Conservation (phyloP, 2,113 vertebrate genomes). For the Lipophrys pholis region DNA sequence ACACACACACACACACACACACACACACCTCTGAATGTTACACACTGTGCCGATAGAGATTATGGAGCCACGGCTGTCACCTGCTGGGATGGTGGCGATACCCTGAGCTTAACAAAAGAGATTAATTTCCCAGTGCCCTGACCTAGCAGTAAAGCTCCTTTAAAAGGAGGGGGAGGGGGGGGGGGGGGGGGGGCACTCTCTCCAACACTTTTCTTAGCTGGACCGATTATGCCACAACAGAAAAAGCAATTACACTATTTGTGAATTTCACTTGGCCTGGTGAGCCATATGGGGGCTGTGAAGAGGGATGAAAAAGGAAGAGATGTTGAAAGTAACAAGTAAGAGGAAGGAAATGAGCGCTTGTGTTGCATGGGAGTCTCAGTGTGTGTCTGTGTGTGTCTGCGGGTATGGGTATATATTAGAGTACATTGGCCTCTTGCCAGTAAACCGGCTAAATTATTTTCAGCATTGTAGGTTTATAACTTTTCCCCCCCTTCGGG, state of each 20-base stretch:
- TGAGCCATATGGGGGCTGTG: constrained; percentile 40
- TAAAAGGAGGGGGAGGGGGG: constrained; percentile 8
- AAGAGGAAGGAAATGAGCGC: constrained; percentile 44
- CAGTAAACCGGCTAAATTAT: constrained; percentile 57
- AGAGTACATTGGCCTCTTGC: constrained; percentile 30
- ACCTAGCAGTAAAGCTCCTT: constrained; percentile 73
- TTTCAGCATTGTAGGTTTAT: constrained; percentile 58
- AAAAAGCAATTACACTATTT: constrained; percentile 81
- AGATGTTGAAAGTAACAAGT: constrained; percentile 48
- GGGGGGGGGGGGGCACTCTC: constrained; percentile 30
- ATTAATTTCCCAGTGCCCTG: constrained; percentile 76
- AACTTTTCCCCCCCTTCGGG: constrained; percentile 39
- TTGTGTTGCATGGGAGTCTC: constrained; percentile 8
- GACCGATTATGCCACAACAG: constrained; percentile 74
- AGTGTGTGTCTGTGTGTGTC: neutral
- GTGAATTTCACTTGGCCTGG: constrained; percentile 67
- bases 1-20: neutral
- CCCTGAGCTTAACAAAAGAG: constrained; percentile 76
- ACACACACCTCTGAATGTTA: constrained; percentile 34
- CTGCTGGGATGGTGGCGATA: constrained; percentile 69
- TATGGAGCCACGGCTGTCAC: constrained; percentile 54
- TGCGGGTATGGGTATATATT: constrained; percentile 19
- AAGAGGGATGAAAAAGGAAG: constrained; percentile 46
- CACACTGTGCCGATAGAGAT: constrained; percentile 59
- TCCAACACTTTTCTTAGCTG: constrained; percentile 59